Base-by-base conservation (phyloP, 2,888 invertebrate genomes). In the Metalampra italica region DNA sequence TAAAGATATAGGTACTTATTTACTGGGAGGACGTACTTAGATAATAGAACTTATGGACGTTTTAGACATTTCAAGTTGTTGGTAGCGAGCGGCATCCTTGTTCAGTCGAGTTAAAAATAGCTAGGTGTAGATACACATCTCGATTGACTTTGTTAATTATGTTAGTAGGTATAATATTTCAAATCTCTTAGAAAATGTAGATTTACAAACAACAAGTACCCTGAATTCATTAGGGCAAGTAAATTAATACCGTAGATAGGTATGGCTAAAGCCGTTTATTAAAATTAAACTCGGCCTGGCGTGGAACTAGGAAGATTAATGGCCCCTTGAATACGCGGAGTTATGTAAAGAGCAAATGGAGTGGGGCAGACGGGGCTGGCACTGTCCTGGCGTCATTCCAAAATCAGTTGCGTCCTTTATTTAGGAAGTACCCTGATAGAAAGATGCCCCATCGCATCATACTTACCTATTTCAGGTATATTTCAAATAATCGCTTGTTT, bases 241-340 rank as follows among this genome's bases (percentile, higher is more conserved):
- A 80, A 84, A 84, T 85, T 75, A 82, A 84, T 86, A 78, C 75
- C 66, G 63, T 71, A 71, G 75, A n/a, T 78, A 77, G 47, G 47
- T 52, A 47, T 75, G 74, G 76, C 68, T 75, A 71, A 78, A 81
- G 76, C 79, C 83, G 85, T 87, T 87, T 86, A 88, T 88, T 88
- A 86, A 88, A 86, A 88, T 87, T 84, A 84, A 87, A 85, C 76
- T 82, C 79, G 75, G 77, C 73, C 77, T 85, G 82, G 84, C 84
- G 78, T 82, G 78, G 80, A 82, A 84, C 85, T 85, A 86, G 82
- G 80, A 83, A 89, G 88, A 89, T 88, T 87, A 87, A 89, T 84
- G 86, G 83, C 83, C 82, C 78, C 80, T 80, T 82, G 86, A 84
- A 88, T 80, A 82, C 86, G n/a, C n/a, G 76, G 78, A 88, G 86